These are phyloP conservation scores for Molossus alvarezi DNA, from an alignment of 2,797 vertebrate genomes.

Conservation along the genomic window DNA sequence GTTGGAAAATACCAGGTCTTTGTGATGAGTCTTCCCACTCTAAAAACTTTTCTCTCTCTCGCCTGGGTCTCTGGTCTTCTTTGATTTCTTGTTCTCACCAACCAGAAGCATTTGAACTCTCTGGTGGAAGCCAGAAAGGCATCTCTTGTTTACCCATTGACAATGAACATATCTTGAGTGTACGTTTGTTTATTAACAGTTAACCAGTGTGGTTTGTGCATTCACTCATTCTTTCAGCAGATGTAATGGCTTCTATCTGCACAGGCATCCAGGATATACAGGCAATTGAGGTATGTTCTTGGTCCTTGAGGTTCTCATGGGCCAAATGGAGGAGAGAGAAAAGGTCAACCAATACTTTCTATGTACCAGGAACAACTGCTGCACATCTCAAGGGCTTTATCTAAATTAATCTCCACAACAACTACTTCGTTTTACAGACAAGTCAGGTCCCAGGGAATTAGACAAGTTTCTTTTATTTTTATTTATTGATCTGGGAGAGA, in stretches of 20 bases:
- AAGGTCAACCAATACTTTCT: background rate
- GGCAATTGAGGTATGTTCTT: background rate
- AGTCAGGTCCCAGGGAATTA: background rate
- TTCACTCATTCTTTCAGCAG: conserved; percentile 35
- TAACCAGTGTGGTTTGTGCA: conserved; percentile 57
- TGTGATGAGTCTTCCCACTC: background rate
- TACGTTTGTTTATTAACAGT: conserved; percentile 66
- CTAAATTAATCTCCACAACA: conserved; percentile 21
- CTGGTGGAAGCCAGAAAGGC: conserved; percentile 65
- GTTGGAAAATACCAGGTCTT: background rate
- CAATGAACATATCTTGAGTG: conserved; percentile 55
- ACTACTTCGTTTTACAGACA: background rate
- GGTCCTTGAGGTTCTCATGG: background rate
- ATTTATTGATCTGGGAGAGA: background rate
- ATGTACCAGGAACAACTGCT: background rate
- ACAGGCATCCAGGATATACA: background rate
- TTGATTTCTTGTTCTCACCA: conserved; percentile 63
- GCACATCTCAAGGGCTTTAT: background rate
- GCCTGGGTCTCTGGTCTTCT: conserved; percentile 54
- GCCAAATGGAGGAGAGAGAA: conserved; percentile 30
- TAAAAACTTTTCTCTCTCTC: background rate
- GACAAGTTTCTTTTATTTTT: background rate
- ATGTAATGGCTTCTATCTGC: conserved; percentile 7
- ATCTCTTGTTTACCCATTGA: conserved; percentile 64
- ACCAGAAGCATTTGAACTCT: conserved; percentile 66